Percentiles rank a stretch among this genome's conserved stretches.
Conservation (phyloP, 2,797 vertebrate species). For the Emys orbicularis region DNA sequence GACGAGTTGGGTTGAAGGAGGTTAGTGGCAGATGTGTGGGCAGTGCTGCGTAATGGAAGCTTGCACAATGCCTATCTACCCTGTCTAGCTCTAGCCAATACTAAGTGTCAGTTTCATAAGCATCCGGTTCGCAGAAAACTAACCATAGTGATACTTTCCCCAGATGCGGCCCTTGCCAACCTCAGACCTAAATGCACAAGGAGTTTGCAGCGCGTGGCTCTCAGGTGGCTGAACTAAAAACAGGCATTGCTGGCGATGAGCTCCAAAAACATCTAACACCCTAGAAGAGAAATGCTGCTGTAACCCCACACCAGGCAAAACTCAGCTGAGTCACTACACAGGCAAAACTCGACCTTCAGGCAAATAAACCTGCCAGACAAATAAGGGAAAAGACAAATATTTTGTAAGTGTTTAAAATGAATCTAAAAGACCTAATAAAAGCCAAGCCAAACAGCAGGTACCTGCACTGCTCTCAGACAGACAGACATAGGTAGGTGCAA, state of each 20-base stretch:
- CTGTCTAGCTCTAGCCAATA: background rate
- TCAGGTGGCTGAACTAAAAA: constrained; percentile 9
- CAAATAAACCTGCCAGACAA: too few relatives aligned
- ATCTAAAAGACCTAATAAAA: background rate
- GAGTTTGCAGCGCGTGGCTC: background rate
- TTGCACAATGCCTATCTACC: background rate
- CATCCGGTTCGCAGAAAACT: background rate
- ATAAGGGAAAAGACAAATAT: background rate
- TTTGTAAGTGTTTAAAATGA: background rate
- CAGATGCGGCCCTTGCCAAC: background rate
- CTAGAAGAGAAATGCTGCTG: background rate
- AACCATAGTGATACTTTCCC: constrained; percentile 13
- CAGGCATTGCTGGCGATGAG: background rate
- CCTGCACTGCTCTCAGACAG: too few relatives aligned
- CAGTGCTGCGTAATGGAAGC: constrained; percentile 25
- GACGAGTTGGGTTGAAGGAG: background rate
- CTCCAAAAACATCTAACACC: background rate
- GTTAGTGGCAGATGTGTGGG: background rate
- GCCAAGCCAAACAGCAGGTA: background rate
- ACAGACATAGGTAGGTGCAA: background rate
- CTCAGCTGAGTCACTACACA: background rate
- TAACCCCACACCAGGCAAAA: background rate
- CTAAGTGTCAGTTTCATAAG: constrained; percentile 44
- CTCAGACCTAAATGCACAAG: constrained; percentile 9
- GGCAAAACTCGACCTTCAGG: background rate